Evolutionary conservation across 2,113 vertebrate genomes (phyloP).

Genomic region (Rhinoderma darwinii): DNA sequence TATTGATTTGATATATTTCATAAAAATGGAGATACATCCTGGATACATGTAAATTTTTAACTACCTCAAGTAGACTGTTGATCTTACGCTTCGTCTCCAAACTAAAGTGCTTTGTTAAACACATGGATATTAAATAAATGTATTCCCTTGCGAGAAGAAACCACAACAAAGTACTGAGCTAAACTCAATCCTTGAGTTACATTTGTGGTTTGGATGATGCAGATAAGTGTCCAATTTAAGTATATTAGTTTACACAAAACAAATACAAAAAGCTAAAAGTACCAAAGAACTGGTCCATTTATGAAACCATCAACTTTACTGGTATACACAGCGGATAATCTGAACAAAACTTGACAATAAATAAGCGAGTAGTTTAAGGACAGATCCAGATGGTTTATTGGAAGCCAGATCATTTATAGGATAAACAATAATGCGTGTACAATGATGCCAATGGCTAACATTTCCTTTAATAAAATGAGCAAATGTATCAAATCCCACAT

Average conservation of each 20-base stretch:
- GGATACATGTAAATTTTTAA: slow-evolving; percentile 13
- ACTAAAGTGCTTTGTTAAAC: slow-evolving; percentile 52
- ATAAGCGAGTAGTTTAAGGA: background rate
- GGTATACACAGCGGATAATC: slow-evolving; percentile 48
- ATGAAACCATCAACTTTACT: slow-evolving; percentile 64
- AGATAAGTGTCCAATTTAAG: slow-evolving; percentile 65
- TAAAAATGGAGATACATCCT: background rate
- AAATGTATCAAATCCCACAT: background rate
- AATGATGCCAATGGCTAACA: background rate
- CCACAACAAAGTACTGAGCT: slow-evolving; percentile 65
- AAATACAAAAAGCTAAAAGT: slow-evolving; percentile 60
- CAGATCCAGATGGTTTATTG: background rate
- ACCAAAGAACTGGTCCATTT: slow-evolving; percentile 45
- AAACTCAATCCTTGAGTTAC: slow-evolving; percentile 59
- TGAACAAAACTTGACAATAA: background rate
- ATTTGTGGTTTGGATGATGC: slow-evolving; percentile 63
- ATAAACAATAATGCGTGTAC: background rate
- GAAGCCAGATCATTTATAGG: background rate
- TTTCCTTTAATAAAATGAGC: background rate
- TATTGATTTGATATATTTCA: background rate
- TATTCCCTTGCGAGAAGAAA: slow-evolving; percentile 64
- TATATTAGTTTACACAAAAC: slow-evolving; percentile 65
- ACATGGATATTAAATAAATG: slow-evolving; percentile 60
- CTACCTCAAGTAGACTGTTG: slow-evolving; percentile 37
- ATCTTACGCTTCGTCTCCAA: slow-evolving; percentile 46